phyloP scores from a whole-genome alignment of 1,140 invertebrate species.

The Camponotus vicinus region DNA sequence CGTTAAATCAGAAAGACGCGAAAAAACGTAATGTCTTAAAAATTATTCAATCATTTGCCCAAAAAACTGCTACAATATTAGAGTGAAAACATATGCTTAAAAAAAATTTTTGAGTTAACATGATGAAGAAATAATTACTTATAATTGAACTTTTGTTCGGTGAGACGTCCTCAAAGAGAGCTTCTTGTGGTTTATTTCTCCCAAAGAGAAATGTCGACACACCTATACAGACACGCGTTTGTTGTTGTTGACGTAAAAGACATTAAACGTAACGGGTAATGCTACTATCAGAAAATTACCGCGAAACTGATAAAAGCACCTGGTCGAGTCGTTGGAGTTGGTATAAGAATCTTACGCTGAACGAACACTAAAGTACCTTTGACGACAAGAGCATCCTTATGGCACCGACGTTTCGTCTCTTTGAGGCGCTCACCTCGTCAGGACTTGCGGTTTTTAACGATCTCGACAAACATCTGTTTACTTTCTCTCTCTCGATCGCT shows the following conservation, averaged over 20 bases:
- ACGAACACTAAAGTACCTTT: slow-evolving; percentile 51
- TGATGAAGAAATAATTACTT: slow-evolving; percentile 51
- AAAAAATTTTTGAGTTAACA: slow-evolving; percentile 30
- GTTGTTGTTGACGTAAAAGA: slow-evolving; percentile 45
- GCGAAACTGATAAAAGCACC: slow-evolving; percentile 58
- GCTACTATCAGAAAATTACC: slow-evolving; percentile 49
- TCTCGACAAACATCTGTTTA: slow-evolving; percentile 42
- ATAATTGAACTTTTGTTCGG: slow-evolving; percentile 56
- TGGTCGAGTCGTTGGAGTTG: slow-evolving; percentile 34
- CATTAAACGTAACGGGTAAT: slow-evolving; percentile 30
- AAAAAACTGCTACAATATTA: not conserved
- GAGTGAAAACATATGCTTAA: not conserved
- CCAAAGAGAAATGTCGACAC: slow-evolving; percentile 9
- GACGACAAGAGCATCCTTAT: slow-evolving; percentile 42
- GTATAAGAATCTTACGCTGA: slow-evolving; percentile 41
- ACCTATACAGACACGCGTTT: too few species aligned
- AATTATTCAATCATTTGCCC: too few species aligned
- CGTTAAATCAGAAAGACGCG: not conserved
- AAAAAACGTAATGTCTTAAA: not conserved
- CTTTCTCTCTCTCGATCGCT: not conserved
- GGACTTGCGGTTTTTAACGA: slow-evolving; percentile 61
- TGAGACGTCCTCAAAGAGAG: slow-evolving; percentile 15
- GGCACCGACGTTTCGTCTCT: not conserved
- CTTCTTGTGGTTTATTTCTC: slow-evolving; percentile 28
- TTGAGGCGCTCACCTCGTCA: slow-evolving; percentile 41